Evolutionary conservation across 2,113 vertebrate genomes (phyloP), one percentile per base, ranked within the genome.

Genomic region (Heloderma charlesbogerti): DNA sequence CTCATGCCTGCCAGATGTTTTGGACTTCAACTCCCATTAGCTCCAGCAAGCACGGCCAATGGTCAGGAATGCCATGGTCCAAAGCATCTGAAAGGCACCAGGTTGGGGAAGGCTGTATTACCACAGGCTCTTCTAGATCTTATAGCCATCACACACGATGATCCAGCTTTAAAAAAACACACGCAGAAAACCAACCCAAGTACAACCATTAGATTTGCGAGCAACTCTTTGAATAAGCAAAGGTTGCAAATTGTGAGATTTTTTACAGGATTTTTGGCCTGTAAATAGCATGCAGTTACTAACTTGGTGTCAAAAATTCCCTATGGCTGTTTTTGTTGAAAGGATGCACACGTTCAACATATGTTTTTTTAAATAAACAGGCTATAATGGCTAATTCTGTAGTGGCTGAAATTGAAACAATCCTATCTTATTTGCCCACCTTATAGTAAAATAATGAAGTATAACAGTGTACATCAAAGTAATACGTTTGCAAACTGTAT

Each of bases 341-440:
- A 37, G 12, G 72, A 37, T 6, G 29, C 12, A 72, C 10, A 72
- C 34, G 15, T 74, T 37, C 2, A 72, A 13, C 71, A 72, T 72
- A 22, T 13, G 67, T 69, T 27, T 72, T 72, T 4, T 43, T 6
- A 77, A 43, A 77, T 89, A 7, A 87, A 87, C 0, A 0, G 31
- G 0, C 3, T 83, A 3, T 20, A 67, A 37, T 82, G 31, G 29
- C 25, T 80, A 86, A 0, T 3, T 48, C 18, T 27, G 6, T 7
- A 88, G 22, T 48, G 37, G 51, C 25, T 88, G 1, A 7, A 57
- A 27, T 84, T 87, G 83, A 84, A 80, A 93, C 72, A 34, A 85
- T 16, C n/a, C 72, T 57, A 45, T 9, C n/a, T 83, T 86, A 43
- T 78, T 15, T 1, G 40, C 74, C 87, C 67, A 80, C 84, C 3